Conservation (phyloP, 2,113 vertebrate species). For the Danio rerio region DNA sequence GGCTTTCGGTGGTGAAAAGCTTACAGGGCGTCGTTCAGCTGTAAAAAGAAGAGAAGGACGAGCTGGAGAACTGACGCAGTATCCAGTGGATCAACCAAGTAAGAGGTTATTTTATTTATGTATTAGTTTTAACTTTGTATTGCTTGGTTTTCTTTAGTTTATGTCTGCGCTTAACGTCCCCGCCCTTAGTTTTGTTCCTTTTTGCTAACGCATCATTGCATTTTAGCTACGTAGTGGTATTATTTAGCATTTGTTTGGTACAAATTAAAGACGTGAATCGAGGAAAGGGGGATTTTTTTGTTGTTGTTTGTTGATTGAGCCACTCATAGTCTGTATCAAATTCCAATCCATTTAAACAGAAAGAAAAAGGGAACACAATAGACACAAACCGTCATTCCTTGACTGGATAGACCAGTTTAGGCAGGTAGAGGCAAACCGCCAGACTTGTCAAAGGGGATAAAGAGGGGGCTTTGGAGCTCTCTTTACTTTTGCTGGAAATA, state of each 20-base stretch:
- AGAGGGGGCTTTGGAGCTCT: conserved; percentile 59
- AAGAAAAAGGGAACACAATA: conserved; percentile 77
- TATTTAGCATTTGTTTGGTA: not conserved
- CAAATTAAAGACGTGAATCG: not conserved
- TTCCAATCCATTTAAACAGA: conserved; percentile 80
- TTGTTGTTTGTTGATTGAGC: conserved; percentile 66
- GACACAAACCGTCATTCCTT: conserved; percentile 89
- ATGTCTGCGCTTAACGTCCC: not conserved
- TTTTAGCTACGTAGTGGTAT: not conserved
- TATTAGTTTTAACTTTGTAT: conserved; percentile 58
- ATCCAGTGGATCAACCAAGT: conserved; percentile 70
- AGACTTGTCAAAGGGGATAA: conserved; percentile 76
- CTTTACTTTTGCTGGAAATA: conserved; percentile 56
- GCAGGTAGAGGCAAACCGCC: conserved; percentile 87
- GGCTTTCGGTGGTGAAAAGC: conserved; percentile 51
- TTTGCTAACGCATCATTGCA: conserved; percentile 12
- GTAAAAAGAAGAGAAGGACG: conserved; percentile 73
- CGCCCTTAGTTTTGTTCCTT: conserved; percentile 38
- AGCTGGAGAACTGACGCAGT: conserved; percentile 65
- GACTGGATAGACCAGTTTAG: conserved; percentile 94
- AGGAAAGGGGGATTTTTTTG: conserved; percentile 53
- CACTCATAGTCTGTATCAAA: conserved; percentile 78
- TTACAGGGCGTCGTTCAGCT: conserved; percentile 73
- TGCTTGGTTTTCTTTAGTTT: not conserved
- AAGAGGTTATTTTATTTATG: conserved; percentile 69